Percentiles rank a stretch among this genome's conserved stretches.
Conservation (phyloP, 2,888 invertebrate species). For the Junonia oenone region DNA sequence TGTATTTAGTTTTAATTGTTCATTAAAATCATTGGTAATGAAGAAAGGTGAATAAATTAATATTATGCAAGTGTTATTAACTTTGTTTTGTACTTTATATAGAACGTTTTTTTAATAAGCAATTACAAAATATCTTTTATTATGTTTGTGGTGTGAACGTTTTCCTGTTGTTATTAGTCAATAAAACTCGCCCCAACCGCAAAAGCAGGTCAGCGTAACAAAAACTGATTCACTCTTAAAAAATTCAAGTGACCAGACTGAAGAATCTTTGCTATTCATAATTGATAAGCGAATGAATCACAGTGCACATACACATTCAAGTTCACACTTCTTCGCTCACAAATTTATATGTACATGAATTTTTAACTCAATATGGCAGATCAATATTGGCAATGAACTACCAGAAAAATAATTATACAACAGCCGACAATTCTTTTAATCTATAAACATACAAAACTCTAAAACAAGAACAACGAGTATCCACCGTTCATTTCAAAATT, state of each 20-base stretch:
- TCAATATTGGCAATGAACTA: slow-evolving; percentile 33
- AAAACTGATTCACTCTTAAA: slow-evolving; percentile 13
- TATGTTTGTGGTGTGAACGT: neutral
- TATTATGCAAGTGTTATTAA: neutral
- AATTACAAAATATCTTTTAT: neutral
- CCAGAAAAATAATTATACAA: slow-evolving; percentile 33
- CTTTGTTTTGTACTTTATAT: neutral
- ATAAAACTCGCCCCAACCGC: neutral
- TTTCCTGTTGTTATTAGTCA: neutral
- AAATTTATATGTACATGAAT: slow-evolving; percentile 18
- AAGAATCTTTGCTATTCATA: slow-evolving; percentile 5
- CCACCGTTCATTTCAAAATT: slow-evolving; percentile 44
- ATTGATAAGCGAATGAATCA: slow-evolving; percentile 23
- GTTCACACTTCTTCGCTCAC: slow-evolving; percentile 12
- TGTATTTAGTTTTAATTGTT: slow-evolving; percentile 20
- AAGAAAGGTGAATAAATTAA: slow-evolving; percentile 3
- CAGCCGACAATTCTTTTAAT: slow-evolving; percentile 35
- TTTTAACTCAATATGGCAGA: slow-evolving; percentile 35
- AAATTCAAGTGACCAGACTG: slow-evolving; percentile 13
- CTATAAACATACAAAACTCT: slow-evolving; percentile 62
- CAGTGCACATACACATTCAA: slow-evolving; percentile 7
- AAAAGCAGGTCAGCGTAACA: slow-evolving; percentile 2
- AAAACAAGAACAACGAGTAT: slow-evolving; percentile 66
- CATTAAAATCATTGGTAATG: slow-evolving; percentile 1
- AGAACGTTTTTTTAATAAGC: neutral